These are phyloP conservation scores for Agrilus mali DNA, from an alignment of 2,888 invertebrate genomes.

Conservation along the genomic window DNA sequence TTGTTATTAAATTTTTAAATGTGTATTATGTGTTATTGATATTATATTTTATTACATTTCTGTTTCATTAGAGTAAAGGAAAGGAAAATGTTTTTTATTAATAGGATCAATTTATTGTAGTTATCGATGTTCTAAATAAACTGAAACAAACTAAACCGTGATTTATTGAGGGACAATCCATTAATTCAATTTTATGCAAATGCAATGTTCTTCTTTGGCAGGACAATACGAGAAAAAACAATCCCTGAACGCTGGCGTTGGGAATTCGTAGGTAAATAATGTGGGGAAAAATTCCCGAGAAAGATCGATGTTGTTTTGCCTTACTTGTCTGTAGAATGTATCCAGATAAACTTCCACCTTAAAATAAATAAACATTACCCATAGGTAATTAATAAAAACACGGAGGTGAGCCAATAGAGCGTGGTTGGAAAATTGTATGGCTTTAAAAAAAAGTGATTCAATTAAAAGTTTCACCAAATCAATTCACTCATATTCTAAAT, in stretches of 20 bases:
- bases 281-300: conserved; percentile 28
- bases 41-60: too few species aligned
- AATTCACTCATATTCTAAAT: too few species aligned
- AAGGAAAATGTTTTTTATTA: too few species aligned
- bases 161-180: conserved; percentile 1
- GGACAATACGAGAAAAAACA: conserved; percentile 28
- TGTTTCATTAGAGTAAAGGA: too few species aligned
- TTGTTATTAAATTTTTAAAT: too few species aligned
- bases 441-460: too few species aligned
- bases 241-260: conserved; percentile 23
- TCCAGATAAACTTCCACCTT: conserved; percentile 12
- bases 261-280: conserved; percentile 25
- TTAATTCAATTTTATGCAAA: conserved; percentile 9
- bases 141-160: too few species aligned
- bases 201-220: conserved; percentile 23
- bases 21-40: too few species aligned
- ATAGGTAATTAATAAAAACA: conserved; percentile 2
- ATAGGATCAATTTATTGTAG: too few species aligned
- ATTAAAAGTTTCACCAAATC: not conserved
- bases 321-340: conserved; percentile 19
- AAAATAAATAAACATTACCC: conserved; percentile 1
- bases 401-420: too few species aligned
- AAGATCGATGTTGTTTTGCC: conserved; percentile 21
- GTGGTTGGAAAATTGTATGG: too few species aligned
- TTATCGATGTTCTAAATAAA: too few species aligned